Base-by-base conservation (phyloP, 2,888 invertebrate species). In the Mechanitis mazaeus region DNA sequence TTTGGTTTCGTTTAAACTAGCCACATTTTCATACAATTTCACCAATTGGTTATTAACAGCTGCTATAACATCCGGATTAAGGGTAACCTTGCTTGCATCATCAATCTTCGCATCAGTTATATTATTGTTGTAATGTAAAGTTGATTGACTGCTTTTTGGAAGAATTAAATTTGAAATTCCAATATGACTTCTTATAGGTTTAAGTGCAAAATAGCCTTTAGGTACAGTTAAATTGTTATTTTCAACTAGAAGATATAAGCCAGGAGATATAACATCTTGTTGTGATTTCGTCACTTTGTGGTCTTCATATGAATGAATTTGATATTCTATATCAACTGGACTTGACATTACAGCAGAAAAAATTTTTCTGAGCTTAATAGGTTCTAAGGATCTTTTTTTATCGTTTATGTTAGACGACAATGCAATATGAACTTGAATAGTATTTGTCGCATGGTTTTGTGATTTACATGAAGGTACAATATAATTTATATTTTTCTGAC, bases 271-370 rank as follows among this genome's bases (percentile, higher is more conserved):
- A 45, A 68, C 63, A 1, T 68, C 64, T 20, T 66, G 63, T 31
- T 55, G 11, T 20, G 45, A 35, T 4, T 59, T 20, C 59, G 61
- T 45, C 1, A 45, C 33, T 45, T 56, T 58, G 2, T 20, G 47
- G 2, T 69, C 71, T 67, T 81, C 79, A 53, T 77, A 72, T 0
- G 84, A 76, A 66, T 80, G 71, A 38, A 87, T 77, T 73, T 84
- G 82, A 62, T 86, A 87, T 68, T 81, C 82, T 54, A 87, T 69
- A 64, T 87, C 84, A 2, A 87, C 84, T 2, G 87, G 86, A 3
- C 78, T 73, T 0, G 76, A 77, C 75, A 87, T 74, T 69, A 75
- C 78, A 0, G 86, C 87, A 3, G 80, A 75, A 63, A 87, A 87
- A 0, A 87, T 75, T 70, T 80, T 83, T 63, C 80, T 75, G 0